phyloP scores from a whole-genome alignment of 1,140 invertebrate genomes.

The Drosophila saltans region DNA sequence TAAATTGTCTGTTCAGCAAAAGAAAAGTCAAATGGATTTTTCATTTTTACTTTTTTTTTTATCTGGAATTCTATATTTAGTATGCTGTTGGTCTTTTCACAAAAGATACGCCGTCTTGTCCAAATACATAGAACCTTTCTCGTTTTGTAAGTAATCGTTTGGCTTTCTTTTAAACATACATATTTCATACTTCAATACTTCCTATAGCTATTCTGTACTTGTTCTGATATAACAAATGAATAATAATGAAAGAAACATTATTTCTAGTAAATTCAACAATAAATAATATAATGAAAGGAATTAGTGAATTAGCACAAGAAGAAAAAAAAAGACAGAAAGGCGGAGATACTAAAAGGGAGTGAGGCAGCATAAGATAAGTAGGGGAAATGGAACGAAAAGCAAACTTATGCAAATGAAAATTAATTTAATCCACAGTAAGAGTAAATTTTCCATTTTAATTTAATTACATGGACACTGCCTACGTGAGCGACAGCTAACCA shows the following conservation, averaged over 20 bases:
- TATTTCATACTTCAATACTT: no score
- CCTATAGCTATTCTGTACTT: background rate
- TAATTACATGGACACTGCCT: constrained; percentile 82
- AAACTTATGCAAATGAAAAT: constrained; percentile 83
- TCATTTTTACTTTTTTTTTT: background rate
- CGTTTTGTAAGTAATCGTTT: no score
- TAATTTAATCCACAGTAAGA: constrained; percentile 82
- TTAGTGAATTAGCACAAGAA: constrained; percentile 57
- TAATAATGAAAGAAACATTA: constrained; percentile 57
- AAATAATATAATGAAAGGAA: constrained; percentile 76
- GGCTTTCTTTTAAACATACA: no score
- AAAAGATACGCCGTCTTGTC: no score
- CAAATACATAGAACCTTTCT: no score
- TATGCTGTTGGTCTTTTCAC: no score
- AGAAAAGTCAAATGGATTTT: constrained; percentile 3
- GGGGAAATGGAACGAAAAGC: constrained; percentile 25
- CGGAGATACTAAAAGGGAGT: no score
- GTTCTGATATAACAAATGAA: constrained; percentile 37
- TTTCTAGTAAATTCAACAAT: constrained; percentile 67
- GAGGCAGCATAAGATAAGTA: background rate
- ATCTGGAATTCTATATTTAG: background rate
- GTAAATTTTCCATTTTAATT: constrained; percentile 83
- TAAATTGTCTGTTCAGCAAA: constrained; percentile 21
- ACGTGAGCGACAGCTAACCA: constrained; percentile 81
- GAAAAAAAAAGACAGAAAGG: background rate